These are phyloP conservation scores for Parapristionchus giblindavisi DNA, from an alignment of 2,888 invertebrate genomes.

Conservation along the genomic window DNA sequence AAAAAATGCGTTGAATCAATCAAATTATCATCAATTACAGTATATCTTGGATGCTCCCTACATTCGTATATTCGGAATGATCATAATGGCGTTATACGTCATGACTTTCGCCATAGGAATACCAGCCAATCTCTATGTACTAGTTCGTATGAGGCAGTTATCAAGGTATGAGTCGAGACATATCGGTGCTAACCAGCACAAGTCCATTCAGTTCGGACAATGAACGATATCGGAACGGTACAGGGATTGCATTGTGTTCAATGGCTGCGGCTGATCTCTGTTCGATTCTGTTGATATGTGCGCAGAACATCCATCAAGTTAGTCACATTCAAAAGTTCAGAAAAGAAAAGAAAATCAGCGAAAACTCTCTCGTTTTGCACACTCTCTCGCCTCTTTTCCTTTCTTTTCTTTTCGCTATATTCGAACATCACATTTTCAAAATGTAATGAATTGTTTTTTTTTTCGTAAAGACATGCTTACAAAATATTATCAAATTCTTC, in stretches of 20 bases:
- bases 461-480: no score
- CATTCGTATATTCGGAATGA: constrained; percentile 6
- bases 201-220: constrained; percentile 39
- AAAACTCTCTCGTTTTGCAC: no score
- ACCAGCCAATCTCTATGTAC: constrained; percentile 39
- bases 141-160: constrained; percentile 37
- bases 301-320: constrained; percentile 45
- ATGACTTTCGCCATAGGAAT: constrained; percentile 29
- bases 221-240: constrained; percentile 49
- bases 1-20: not conserved
- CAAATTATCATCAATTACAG: not conserved
- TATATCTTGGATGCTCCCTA: constrained; percentile 25
- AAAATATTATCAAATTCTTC: no score
- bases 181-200: not conserved
- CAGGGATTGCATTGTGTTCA: constrained; percentile 46
- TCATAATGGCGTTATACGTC: constrained; percentile 16
- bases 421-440: no score
- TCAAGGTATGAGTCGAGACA: constrained; percentile 30
- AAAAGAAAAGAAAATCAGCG: no score
- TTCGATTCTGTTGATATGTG: constrained; percentile 44
- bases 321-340: no score
- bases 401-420: no score
- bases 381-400: no score
- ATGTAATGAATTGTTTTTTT: no score
- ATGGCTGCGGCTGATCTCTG: constrained; percentile 50